phyloP scores from a whole-genome alignment of 2,113 vertebrate species.

The Onychostoma macrolepis region DNA sequence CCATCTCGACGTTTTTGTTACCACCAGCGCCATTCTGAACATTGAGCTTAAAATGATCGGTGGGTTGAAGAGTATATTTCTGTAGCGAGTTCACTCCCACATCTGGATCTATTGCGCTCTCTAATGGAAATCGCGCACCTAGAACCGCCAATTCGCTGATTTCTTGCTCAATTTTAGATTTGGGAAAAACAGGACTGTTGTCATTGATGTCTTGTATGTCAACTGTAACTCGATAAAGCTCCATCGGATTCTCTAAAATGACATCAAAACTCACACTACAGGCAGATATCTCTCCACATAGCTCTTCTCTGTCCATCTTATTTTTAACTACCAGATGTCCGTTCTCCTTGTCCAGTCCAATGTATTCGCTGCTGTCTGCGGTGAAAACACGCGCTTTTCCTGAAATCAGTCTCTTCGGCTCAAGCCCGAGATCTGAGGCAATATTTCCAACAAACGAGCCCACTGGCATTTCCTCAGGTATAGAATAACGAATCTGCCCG shows the following conservation, averaged over 20 bases:
- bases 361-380: constrained; percentile 74
- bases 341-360: constrained; percentile 66
- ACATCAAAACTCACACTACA: constrained; percentile 67
- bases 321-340: constrained; percentile 64
- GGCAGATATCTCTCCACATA: constrained; percentile 55
- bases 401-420: constrained; percentile 67
- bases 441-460: constrained; percentile 73
- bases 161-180: constrained; percentile 67
- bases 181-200: constrained; percentile 72
- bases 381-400: constrained; percentile 76
- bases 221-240: constrained; percentile 63
- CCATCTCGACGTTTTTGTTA: constrained; percentile 70
- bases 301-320: constrained; percentile 64
- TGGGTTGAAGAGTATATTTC: constrained; percentile 71
- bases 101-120: constrained; percentile 72
- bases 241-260: constrained; percentile 62
- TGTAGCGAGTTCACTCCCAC: constrained; percentile 73
- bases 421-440: constrained; percentile 77
- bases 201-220: constrained; percentile 65
- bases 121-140: constrained; percentile 70
- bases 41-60: constrained; percentile 69
- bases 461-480: constrained; percentile 54
- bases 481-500: constrained; percentile 61
- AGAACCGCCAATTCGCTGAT: constrained; percentile 70
- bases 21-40: constrained; percentile 63